These are phyloP conservation scores for Narcine bancroftii DNA, from an alignment of 2,113 vertebrate genomes.

Conservation along the genomic window DNA sequence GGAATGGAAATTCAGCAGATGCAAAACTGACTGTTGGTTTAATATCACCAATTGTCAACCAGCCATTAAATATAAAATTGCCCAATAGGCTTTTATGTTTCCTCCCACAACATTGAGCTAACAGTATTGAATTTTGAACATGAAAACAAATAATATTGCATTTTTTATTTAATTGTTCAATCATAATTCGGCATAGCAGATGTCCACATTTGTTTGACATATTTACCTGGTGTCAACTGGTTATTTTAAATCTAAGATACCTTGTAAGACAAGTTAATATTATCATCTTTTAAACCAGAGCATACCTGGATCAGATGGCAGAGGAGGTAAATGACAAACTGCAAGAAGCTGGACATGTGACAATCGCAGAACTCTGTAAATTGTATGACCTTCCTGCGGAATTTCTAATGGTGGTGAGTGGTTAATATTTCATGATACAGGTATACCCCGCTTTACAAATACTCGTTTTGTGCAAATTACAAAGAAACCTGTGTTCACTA, in stretches of 20 bases:
- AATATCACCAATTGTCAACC: background rate
- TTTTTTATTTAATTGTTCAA: background rate
- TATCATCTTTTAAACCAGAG: conserved; percentile 51
- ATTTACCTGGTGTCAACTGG: background rate
- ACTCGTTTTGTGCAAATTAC: too few relatives aligned
- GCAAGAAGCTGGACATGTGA: conserved; percentile 85
- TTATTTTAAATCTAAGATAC: background rate
- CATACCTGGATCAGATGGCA: conserved; percentile 78
- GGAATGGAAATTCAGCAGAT: background rate
- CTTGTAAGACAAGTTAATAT: background rate
- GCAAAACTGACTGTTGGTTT: background rate
- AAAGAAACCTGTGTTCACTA: too few relatives aligned
- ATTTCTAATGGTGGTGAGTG: conserved; percentile 77
- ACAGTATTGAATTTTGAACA: background rate
- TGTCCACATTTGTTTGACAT: background rate
- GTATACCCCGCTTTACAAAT: too few relatives aligned
- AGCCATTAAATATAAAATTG: background rate
- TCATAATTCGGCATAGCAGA: background rate
- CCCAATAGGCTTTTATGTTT: background rate
- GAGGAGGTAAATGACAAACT: conserved; percentile 95
- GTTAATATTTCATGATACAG: background rate
- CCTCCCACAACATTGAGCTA: background rate
- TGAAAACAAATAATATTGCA: background rate
- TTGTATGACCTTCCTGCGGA: conserved; percentile 83
- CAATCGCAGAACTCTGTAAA: conserved; percentile 85